These are phyloP conservation scores for Lordiphosa fenestrarum DNA, from an alignment of 2,888 invertebrate genomes.

Conservation along the genomic window DNA sequence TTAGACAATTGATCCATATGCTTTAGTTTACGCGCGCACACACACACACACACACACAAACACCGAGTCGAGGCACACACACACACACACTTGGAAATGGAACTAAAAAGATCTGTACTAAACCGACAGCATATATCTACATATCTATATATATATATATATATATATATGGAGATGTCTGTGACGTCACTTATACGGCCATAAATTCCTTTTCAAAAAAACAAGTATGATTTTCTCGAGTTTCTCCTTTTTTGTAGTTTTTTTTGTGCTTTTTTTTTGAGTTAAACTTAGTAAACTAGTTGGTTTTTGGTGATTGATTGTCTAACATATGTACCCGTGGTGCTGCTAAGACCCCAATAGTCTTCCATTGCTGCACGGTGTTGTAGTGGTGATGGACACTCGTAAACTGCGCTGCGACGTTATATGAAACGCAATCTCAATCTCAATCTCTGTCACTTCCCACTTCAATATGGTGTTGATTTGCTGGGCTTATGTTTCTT, in stretches of 20 bases:
- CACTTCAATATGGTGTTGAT: conserved; percentile 17
- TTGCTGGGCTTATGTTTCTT: conserved; percentile 3
- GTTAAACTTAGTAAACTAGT: conserved; percentile 20
- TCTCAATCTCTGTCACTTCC: conserved; percentile 45
- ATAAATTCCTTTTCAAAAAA: conserved; percentile 6
- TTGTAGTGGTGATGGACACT: conserved; percentile 77
- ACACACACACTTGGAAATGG: conserved; percentile 22
- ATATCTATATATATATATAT: conserved; percentile 9
- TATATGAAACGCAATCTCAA: conserved; percentile 73
- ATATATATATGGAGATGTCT: conserved; percentile 10
- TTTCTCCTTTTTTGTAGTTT: too few relatives aligned
- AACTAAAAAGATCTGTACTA: conserved; percentile 34
- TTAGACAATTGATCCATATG: conserved; percentile 73
- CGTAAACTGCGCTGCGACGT: conserved; percentile 75
- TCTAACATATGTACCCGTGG: conserved; percentile 75
- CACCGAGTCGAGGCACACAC: not conserved
- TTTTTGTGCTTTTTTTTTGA: conserved; percentile 14
- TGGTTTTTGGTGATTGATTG: conserved; percentile 7
- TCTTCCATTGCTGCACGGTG: conserved; percentile 77
- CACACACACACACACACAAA: conserved; percentile 39
- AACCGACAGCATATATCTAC: conserved; percentile 35
- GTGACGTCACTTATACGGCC: conserved; percentile 49
- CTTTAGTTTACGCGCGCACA: conserved; percentile 62
- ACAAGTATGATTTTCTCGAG: conserved; percentile 12
- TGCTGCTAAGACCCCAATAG: conserved; percentile 80